phyloP scores from a whole-genome alignment of 2,797 vertebrate genomes.

The Dromococcyx pavoninus region DNA sequence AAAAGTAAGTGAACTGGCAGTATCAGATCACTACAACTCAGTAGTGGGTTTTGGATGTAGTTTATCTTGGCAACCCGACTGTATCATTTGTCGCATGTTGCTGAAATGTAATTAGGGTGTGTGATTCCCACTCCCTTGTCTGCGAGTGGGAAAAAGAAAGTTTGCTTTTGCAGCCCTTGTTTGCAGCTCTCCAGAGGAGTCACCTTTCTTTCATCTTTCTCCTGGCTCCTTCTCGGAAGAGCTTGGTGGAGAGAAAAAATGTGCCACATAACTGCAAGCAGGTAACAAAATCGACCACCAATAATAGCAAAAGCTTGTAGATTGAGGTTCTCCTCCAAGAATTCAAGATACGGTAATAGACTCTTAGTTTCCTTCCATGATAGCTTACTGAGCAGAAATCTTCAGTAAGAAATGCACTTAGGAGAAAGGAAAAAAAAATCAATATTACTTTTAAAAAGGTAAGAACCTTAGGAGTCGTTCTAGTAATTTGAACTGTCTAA shows the following conservation, averaged over 20 bases:
- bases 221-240: neutral
- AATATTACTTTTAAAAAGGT: neutral
- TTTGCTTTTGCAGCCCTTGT: neutral
- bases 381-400: neutral
- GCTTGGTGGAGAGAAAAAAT: neutral
- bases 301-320: neutral
- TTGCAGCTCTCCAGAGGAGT: neutral
- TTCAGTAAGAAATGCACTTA: neutral
- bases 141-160: neutral
- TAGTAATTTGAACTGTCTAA: neutral
- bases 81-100: neutral
- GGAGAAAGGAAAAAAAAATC: neutral
- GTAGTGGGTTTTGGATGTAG: neutral
- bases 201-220: neutral
- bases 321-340: neutral
- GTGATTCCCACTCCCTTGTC: neutral
- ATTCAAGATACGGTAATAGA: neutral
- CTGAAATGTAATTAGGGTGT: slow-evolving; percentile 10
- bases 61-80: neutral
- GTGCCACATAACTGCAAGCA: neutral
- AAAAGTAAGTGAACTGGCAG: neutral
- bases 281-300: neutral
- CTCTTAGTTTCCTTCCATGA: neutral
- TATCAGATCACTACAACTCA: neutral
- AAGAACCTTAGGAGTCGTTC: neutral